Evolutionary conservation across 2,113 vertebrate genomes (phyloP), one percentile per base, ranked within the genome.

Genomic region (Pavo muticus): DNA sequence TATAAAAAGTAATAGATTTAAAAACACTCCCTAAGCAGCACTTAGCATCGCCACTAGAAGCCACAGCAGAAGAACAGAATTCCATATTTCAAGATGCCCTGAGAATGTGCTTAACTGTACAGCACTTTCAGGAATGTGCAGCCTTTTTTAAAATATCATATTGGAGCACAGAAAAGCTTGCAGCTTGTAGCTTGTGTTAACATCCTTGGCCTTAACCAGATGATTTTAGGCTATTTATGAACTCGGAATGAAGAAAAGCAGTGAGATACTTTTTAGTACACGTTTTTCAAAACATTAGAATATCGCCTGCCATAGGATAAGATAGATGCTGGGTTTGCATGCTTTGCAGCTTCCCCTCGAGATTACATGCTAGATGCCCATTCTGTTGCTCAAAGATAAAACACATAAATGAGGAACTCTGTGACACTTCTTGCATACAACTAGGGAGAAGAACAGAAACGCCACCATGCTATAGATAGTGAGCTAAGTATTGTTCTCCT

Each of bases 321-420:
- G 11, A 42, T 6, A 14, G 1, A 7, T 24, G 23, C 11, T 59
- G 56, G 35, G 45, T 24, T 65, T 11, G 3, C 1, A 3, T 24
- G 44, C 32, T 64, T 87, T 32, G 52, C 92, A 11, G 10, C 52
- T 23, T 15, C 35, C 37, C 39, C 44, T 57, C 4, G 4, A 94
- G 50, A 76, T 63, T 27, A 35, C 18, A 42, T 5, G 23, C 3
- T 68, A 50, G 40, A 90, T 64, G 76, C 47, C 78, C 68, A 19
- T 25, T 76, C 56, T 82, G 39, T 67, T 47, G 39, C 25, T 78
- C 11, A 44, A 16, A 67, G 18, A 27, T 61, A 57, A 71, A 77
- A 47, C 10, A 72, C 48, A 69, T 30, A 75, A 56, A 30, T 1
- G 19, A 6, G 44, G 54, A 86, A 77, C 30, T 9, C 13, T 4